These are phyloP conservation scores for Ephydatia muelleri DNA, from an alignment of 37 sponge, comb jelly and placozoan genomes.

Conservation along the genomic window DNA sequence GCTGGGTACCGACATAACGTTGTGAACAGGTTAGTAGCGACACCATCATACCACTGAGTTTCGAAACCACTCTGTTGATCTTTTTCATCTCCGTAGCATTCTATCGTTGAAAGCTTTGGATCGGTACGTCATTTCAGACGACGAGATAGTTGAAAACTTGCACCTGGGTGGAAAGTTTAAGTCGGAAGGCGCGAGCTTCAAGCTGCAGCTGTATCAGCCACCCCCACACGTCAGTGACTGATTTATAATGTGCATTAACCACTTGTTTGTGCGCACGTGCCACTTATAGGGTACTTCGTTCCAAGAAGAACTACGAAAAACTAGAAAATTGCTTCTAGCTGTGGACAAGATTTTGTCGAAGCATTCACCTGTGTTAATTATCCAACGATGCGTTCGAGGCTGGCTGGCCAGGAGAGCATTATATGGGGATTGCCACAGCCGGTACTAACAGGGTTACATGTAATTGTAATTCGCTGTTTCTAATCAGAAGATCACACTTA, in stretches of 20 bases:
- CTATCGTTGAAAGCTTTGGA: conserved; percentile 75
- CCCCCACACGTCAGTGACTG: conserved; percentile 3
- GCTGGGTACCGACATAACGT: conserved; percentile 77
- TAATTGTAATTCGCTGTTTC: too few relatives aligned
- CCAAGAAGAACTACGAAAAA: conserved; percentile 15
- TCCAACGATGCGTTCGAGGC: conserved; percentile 72
- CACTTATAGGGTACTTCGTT: conserved; percentile 11
- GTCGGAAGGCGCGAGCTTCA: conserved; percentile 28
- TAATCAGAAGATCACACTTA: too few relatives aligned
- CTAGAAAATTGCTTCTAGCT: conserved; percentile 25
- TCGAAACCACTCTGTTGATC: background rate
- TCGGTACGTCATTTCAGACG: conserved; percentile 76
- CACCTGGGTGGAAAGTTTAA: conserved; percentile 41
- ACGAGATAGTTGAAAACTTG: conserved; percentile 81
- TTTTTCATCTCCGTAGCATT: conserved; percentile 33
- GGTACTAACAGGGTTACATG: background rate
- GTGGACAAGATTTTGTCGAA: conserved; percentile 59
- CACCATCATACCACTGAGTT: too few relatives aligned
- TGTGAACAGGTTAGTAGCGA: conserved; percentile 66
- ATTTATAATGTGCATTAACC: background rate
- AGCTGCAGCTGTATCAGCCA: conserved; percentile 37
- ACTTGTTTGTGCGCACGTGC: background rate
- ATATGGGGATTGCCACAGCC: background rate
- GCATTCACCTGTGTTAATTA: conserved; percentile 75
- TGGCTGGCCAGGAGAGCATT: conserved; percentile 58